Base-by-base conservation (phyloP, 2,888 invertebrate genomes). In the Biston betularia region DNA sequence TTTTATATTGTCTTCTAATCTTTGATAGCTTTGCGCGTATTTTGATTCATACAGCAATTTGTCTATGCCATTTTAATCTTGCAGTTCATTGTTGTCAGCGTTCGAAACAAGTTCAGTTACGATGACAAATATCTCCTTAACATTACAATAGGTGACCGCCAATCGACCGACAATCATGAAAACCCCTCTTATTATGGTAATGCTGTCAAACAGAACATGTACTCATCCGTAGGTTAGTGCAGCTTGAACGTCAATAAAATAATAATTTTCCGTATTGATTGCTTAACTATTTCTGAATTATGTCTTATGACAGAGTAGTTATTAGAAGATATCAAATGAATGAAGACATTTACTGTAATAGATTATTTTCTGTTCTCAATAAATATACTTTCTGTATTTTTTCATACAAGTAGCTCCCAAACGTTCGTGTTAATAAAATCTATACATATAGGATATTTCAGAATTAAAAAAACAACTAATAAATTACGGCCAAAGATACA, bases 101-200 rank as follows among this genome's bases (percentile, higher is more conserved):
- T 56, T 69, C 65, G 61, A 73, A 78, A 78, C 78, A 68, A 78
- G 78, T 77, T 81, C 82, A 83, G 82, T 84, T 79, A 77, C 78
- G 80, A 79, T 87, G 85, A 87, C 84, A 81, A 87, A 87, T 86
- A 75, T 76, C 81, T 80, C 80, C 79, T 89, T 89, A 83, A 69
- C 88, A 89, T 90, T 70, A 90, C 88, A 90, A 91, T 86, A 75
- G 75, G 68, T 74, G 80, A 78, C 80, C 76, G 81, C 79, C 81
- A 79, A 83, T 82, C 80, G 83, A 75, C 81, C 79, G 82, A 81
- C 82, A 83, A 65, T 72, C 63, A 70, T 70, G 68, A 81, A 85
- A 84, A 81, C 72, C 68, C 75, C 73, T 79, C 74, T 86, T 86
- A 85, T 89, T 84, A 88, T 86, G 84, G 79, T 84, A 88, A 89